Percentiles rank a stretch among this genome's conserved stretches.
Conservation (phyloP, 2,113 vertebrate species). For the Eclectus roratus region DNA sequence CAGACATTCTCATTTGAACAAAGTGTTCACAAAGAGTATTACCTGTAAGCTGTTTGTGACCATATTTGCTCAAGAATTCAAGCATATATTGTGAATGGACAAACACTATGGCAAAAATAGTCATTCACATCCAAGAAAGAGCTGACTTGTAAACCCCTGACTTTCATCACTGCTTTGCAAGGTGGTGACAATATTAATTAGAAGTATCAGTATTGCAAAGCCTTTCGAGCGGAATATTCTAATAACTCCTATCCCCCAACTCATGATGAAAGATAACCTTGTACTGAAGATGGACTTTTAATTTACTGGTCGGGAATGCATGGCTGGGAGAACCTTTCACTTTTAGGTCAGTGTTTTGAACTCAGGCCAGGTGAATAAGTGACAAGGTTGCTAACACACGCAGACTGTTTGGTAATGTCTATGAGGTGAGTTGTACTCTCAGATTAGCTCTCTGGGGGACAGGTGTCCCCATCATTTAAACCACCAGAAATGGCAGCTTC, state of each 20-base stretch:
- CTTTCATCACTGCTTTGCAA: not conserved
- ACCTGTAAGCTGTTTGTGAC: not conserved
- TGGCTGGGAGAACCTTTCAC: slow-evolving; percentile 26
- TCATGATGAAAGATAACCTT: slow-evolving; percentile 30
- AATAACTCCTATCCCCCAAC: not conserved
- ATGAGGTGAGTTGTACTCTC: slow-evolving; percentile 40
- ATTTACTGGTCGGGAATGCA: not conserved
- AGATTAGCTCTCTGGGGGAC: slow-evolving; percentile 14
- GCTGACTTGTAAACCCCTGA: not conserved
- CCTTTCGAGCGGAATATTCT: not conserved
- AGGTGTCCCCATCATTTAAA: slow-evolving; percentile 56
- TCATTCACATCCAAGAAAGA: not conserved
- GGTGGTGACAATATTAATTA: not conserved
- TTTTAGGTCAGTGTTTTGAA: slow-evolving; percentile 61
- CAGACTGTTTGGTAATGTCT: slow-evolving; percentile 39
- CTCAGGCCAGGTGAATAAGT: slow-evolving; percentile 31
- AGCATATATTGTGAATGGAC: not conserved
- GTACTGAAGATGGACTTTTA: not conserved
- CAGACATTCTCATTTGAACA: not conserved
- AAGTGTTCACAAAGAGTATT: not conserved
- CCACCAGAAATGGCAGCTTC: slow-evolving; percentile 46
- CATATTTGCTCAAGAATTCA: not conserved
- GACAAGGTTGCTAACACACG: slow-evolving; percentile 51
- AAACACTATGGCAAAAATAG: not conserved
- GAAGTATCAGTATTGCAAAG: not conserved